Evolutionary conservation across 2,113 vertebrate species (phyloP), one percentile per base, ranked within the genome.

Genomic region (Cisticola juncidis): DNA sequence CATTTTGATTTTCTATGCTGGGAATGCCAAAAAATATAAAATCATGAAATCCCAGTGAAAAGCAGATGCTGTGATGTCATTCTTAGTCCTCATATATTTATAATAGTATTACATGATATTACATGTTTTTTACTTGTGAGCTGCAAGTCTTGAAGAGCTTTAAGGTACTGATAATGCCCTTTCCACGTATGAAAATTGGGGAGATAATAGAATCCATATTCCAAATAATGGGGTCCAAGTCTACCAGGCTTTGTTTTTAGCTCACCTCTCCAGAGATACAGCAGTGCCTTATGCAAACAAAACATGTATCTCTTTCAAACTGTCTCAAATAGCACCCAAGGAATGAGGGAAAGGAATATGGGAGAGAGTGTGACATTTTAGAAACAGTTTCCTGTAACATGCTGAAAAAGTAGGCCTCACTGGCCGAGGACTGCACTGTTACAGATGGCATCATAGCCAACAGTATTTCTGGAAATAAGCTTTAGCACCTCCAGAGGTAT

Each of bases 121-220:
- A 36, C 38, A 19, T 86, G 58, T 33, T 93, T 79, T 56, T 53
- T 53, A 81, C 64, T 72, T 88, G 38, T 54, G 26, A 89, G 57
- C 47, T 92, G 53, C 60, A 84, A 82, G 53, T 48, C 60, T 91
- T 56, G 51, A 78, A 65, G 64, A 70, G 47, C 60, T 92, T 69
- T 88, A 92, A 88, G 33, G 50, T 47, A 61, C 28, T 26, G 50
- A 80, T 81, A 73, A 69, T 56, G 25, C 62, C 44, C 53, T 92
- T 96, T 87, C 44, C 88, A 57, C 17, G 11, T 66, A 38, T 51
- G 38, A 70, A 70, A 83, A 53, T 21, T n/a, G 62, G 22, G n/a
- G 88, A 92, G 81, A 66, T 77, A 72, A 88, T 78, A 73, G 38
- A 86, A 81, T 92, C 68, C 38, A 12, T 90, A 50, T 92, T 97